Evolutionary conservation across 2,113 vertebrate species (phyloP).

Genomic region (Python bivittatus): DNA sequence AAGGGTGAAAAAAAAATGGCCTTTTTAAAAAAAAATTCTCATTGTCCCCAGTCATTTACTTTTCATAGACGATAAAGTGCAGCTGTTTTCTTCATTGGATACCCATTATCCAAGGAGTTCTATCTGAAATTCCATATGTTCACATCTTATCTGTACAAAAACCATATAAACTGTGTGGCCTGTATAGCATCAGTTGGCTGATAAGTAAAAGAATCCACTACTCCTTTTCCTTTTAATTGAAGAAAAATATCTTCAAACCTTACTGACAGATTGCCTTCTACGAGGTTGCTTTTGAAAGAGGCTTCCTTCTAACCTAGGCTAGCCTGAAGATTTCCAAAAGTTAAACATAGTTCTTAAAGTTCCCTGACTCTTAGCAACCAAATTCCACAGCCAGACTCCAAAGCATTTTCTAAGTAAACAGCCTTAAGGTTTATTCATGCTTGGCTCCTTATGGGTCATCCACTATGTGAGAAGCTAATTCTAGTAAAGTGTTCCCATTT

Average conservation of each 20-base stretch:
- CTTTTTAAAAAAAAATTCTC: neutral
- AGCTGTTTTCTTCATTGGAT: slow-evolving; percentile 19
- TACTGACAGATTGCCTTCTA: neutral
- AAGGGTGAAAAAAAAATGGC: neutral
- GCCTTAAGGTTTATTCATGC: neutral
- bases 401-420: neutral
- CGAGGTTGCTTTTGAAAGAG: neutral
- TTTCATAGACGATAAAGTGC: slow-evolving; percentile 9
- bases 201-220: slow-evolving; percentile 21
- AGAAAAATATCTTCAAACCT: neutral
- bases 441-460: too few relatives aligned
- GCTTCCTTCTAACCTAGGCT: neutral
- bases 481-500: neutral
- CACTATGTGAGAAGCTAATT: neutral
- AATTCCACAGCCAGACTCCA: neutral
- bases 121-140: slow-evolving; percentile 14
- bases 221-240: neutral
- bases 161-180: slow-evolving; percentile 20
- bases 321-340: neutral
- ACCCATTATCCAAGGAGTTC: neutral
- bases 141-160: slow-evolving; percentile 12
- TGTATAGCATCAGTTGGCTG: slow-evolving; percentile 10
- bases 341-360: neutral
- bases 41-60: slow-evolving; percentile 12
- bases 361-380: neutral